phyloP scores from a whole-genome alignment of 2,888 invertebrate species.

The Lasioglossum vierecki region DNA sequence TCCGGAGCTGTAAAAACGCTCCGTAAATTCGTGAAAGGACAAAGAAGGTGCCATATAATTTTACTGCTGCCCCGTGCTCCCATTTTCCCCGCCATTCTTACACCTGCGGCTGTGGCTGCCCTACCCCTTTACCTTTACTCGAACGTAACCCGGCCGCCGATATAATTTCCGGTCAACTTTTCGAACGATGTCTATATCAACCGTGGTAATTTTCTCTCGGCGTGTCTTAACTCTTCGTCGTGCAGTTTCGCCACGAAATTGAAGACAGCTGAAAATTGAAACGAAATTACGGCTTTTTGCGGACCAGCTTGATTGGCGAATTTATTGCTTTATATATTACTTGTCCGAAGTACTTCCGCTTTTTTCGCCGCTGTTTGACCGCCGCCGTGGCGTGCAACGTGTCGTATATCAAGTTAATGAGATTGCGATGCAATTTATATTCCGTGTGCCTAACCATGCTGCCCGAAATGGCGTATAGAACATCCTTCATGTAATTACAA shows the following conservation, averaged over 20 bases:
- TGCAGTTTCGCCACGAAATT: neutral
- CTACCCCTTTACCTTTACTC: neutral
- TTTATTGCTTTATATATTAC: constrained; percentile 10
- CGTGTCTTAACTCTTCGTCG: neutral
- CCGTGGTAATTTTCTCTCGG: neutral
- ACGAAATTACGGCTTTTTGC: constrained; percentile 13
- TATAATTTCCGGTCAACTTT: constrained; percentile 15
- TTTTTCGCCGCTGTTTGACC: neutral
- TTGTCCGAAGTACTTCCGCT: neutral
- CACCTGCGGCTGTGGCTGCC: neutral
- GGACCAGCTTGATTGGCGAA: neutral
- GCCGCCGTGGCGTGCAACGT: neutral
- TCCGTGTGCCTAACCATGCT: neutral
- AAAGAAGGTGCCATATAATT: constrained; percentile 75
- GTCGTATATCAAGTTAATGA: neutral
- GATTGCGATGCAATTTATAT: neutral
- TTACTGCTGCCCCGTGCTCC: constrained; percentile 64
- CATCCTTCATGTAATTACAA: neutral
- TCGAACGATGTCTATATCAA: constrained; percentile 14
- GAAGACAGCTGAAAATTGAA: constrained; percentile 9
- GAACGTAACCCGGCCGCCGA: neutral
- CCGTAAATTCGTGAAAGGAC: constrained; percentile 72
- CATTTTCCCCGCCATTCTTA: constrained; percentile 49
- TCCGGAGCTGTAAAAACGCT: constrained; percentile 56
- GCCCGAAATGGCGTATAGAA: neutral